phyloP scores from a whole-genome alignment of 2,113 vertebrate species.

The Psettodes erumei region DNA sequence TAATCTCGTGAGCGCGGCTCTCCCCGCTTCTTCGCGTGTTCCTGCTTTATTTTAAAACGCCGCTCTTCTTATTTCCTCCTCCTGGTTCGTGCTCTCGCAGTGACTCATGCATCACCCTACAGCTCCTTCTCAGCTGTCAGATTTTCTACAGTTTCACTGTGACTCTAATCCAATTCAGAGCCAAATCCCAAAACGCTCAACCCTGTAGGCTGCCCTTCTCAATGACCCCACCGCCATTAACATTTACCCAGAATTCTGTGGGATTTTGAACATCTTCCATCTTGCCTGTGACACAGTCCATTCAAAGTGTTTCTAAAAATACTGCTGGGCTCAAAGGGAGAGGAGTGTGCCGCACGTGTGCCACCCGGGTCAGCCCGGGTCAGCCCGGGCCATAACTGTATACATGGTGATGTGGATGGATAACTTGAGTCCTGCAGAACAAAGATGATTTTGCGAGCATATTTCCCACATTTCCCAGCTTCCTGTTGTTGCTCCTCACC shows the following conservation, averaged over 20 bases:
- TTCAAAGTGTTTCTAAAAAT: slow-evolving; percentile 51
- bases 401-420: background rate
- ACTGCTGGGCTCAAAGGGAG: slow-evolving; percentile 33
- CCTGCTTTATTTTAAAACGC: slow-evolving; percentile 30
- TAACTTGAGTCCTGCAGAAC: too few relatives aligned
- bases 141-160: slow-evolving; percentile 65
- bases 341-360: slow-evolving; percentile 7
- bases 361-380: slow-evolving; percentile 29
- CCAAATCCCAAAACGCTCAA: slow-evolving; percentile 70
- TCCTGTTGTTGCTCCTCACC: background rate
- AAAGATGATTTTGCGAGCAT: too few relatives aligned
- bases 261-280: slow-evolving; percentile 39
- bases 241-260: slow-evolving; percentile 58
- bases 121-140: slow-evolving; percentile 67
- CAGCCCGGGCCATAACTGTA: background rate
- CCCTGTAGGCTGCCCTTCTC: slow-evolving; percentile 66
- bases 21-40: slow-evolving; percentile 41
- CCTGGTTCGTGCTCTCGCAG: slow-evolving; percentile 29
- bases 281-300: slow-evolving; percentile 31
- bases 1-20: slow-evolving; percentile 21
- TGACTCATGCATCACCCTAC: slow-evolving; percentile 71
- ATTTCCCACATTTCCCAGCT: background rate
- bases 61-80: slow-evolving; percentile 25
- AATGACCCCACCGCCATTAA: slow-evolving; percentile 58
- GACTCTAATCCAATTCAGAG: slow-evolving; percentile 71